Evolutionary conservation across 2,113 vertebrate genomes (phyloP).

Genomic region (Columba janthina): DNA sequence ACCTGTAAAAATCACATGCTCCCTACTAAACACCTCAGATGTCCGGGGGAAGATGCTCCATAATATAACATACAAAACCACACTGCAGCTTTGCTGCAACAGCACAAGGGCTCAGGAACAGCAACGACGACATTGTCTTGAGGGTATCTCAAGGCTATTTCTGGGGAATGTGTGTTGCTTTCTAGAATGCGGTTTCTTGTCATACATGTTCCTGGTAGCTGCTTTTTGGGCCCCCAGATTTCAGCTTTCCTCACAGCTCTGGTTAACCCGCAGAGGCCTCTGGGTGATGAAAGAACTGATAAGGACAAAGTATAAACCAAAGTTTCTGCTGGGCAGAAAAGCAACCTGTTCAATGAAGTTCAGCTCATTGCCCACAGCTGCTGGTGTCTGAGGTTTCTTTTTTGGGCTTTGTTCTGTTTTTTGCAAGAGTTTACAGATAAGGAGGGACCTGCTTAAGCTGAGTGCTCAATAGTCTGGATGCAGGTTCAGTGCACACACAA

Average conservation of each 20-base stretch:
- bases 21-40: background rate
- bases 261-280: background rate
- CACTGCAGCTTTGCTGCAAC: background rate
- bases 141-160: background rate
- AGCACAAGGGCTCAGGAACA: background rate
- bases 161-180: background rate
- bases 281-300: background rate
- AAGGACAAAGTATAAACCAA: background rate
- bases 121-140: fast-evolving
- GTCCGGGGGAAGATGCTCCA: background rate
- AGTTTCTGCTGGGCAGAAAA: background rate
- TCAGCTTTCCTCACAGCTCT: background rate
- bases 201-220: background rate
- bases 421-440: background rate
- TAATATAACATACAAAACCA: background rate
- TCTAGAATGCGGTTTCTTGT: background rate
- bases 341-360: background rate
- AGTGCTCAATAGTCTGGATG: background rate
- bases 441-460: background rate
- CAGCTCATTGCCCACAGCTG: background rate
- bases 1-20: background rate
- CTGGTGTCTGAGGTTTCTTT: background rate
- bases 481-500: fast-evolving
- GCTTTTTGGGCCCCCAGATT: background rate
- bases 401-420: background rate